Conservation (phyloP, 2,888 invertebrate species). For the Aporophyla nigra region DNA sequence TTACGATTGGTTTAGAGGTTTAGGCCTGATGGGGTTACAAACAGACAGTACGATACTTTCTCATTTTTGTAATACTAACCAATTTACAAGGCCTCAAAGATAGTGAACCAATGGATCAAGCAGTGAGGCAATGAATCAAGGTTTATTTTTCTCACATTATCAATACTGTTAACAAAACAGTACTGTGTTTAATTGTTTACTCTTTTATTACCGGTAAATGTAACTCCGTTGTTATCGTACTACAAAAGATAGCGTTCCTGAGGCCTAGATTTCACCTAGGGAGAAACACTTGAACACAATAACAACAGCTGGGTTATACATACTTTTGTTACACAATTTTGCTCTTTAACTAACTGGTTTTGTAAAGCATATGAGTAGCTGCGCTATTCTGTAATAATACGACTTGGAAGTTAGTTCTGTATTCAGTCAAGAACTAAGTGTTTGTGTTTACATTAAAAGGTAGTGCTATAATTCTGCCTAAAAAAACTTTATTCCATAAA, state of each 20-base stretch:
- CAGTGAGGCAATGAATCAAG: slow-evolving; percentile 49
- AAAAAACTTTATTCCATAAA: no score
- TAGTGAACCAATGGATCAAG: no score
- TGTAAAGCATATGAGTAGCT: background rate
- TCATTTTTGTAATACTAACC: background rate
- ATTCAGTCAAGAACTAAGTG: background rate
- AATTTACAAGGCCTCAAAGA: background rate
- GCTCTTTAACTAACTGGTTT: background rate
- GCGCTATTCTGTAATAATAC: background rate
- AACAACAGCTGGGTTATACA: background rate
- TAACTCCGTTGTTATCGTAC: slow-evolving; percentile 21
- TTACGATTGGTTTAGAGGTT: background rate
- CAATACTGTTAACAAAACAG: slow-evolving; percentile 42
- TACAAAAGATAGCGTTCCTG: slow-evolving; percentile 30
- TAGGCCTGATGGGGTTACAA: background rate
- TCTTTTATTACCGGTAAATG: slow-evolving; percentile 21
- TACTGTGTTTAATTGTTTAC: slow-evolving; percentile 31
- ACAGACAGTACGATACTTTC: background rate
- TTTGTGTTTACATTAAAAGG: background rate
- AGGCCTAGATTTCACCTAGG: slow-evolving; percentile 38
- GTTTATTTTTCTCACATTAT: slow-evolving; percentile 47
- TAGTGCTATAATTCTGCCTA: no score
- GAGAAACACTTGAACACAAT: slow-evolving; percentile 14
- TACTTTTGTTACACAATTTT: slow-evolving; percentile 6
- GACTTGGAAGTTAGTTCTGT: background rate